Conservation (phyloP, 2,888 invertebrate genomes). For the Rhingia rostrata region DNA sequence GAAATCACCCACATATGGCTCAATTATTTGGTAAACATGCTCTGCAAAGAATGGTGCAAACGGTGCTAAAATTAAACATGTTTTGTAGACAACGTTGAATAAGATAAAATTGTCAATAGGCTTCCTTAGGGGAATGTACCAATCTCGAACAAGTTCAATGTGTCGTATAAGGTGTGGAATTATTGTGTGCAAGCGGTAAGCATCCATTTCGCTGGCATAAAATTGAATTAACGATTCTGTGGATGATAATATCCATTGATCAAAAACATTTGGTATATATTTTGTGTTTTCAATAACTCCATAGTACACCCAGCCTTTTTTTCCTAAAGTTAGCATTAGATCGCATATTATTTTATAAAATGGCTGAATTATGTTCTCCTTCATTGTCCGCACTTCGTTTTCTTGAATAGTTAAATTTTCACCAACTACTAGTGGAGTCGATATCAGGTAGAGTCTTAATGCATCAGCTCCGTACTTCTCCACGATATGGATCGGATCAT, state of each 20-base stretch:
- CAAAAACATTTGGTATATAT: slow-evolving; percentile 87
- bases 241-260: slow-evolving; percentile 96
- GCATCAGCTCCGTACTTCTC: slow-evolving; percentile 97
- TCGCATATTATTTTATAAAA: slow-evolving; percentile 96
- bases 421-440: slow-evolving; percentile 96
- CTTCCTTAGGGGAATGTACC: slow-evolving; percentile 98
- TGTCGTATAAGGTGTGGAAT: slow-evolving; percentile 94
- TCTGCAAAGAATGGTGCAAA: slow-evolving; percentile 97
- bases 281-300: slow-evolving; percentile 78
- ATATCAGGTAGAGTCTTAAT: slow-evolving; percentile 94
- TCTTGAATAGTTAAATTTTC: slow-evolving; percentile 96
- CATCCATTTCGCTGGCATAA: slow-evolving; percentile 94
- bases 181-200: slow-evolving; percentile 95
- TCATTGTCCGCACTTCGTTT: slow-evolving; percentile 94
- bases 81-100: slow-evolving; percentile 33
- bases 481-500: slow-evolving; percentile 94
- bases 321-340: slow-evolving; percentile 93
- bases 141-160: slow-evolving; percentile 97
- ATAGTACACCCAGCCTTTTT: slow-evolving; percentile 84
- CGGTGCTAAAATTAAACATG: slow-evolving; percentile 91
- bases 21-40: slow-evolving; percentile 90
- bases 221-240: slow-evolving; percentile 94
- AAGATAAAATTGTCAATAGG: slow-evolving; percentile 87
- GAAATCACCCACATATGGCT: slow-evolving; percentile 82
- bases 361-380: slow-evolving; percentile 97